Conservation (phyloP, 2,113 vertebrate genomes). For the Cyrtonyx montezumae region DNA sequence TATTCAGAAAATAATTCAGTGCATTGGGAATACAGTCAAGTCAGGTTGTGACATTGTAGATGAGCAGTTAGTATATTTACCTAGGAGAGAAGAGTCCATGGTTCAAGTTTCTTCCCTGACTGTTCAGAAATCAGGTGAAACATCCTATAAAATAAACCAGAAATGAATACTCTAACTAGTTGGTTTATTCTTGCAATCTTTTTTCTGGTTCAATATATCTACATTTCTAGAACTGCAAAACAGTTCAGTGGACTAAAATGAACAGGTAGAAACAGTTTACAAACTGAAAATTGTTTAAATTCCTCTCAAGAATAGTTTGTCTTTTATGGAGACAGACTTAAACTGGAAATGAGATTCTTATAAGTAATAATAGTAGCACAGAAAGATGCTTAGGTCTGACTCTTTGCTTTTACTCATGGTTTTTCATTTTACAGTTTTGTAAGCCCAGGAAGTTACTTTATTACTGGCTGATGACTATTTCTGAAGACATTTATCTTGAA, state of each 20-base stretch:
- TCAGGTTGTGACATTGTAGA: neutral
- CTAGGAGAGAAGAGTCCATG: neutral
- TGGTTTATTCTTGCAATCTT: neutral
- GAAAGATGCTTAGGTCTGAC: neutral
- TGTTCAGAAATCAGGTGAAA: neutral
- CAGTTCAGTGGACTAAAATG: neutral
- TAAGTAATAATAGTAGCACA: neutral
- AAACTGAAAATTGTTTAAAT: neutral
- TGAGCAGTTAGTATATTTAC: neutral
- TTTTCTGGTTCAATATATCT: neutral
- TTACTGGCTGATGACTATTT: neutral
- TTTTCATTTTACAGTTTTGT: neutral
- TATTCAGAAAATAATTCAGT: neutral
- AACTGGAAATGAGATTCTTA: neutral
- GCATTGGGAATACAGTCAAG: neutral
- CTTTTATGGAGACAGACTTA: neutral
- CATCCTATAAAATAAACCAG: neutral
- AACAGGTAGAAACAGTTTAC: neutral
- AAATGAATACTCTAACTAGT: neutral
- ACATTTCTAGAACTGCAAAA: neutral
- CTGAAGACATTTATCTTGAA: neutral
- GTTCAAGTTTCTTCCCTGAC: neutral
- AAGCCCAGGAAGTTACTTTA: neutral
- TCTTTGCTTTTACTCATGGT: neutral
- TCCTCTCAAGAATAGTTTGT: neutral